Conservation (phyloP, 1,140 invertebrate genomes). For the Brachionus paranguensis region DNA sequence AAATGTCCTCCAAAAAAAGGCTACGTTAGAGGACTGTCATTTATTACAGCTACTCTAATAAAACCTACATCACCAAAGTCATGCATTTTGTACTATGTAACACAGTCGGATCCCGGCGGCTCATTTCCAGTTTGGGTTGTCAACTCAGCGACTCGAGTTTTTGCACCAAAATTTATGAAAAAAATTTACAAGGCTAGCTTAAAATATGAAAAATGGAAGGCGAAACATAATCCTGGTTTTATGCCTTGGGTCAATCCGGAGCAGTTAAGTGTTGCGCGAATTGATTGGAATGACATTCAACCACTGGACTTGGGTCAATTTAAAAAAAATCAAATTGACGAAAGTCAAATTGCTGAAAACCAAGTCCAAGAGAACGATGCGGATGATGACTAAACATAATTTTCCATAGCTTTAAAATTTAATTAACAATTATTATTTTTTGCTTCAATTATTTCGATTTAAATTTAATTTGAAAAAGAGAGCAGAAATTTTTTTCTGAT, state of each 20-base stretch:
- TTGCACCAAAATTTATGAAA: slow-evolving; percentile 66
- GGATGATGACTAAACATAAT: neutral
- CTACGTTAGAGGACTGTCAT: slow-evolving; percentile 68
- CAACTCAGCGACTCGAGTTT: slow-evolving; percentile 76
- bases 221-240: slow-evolving; percentile 65
- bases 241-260: slow-evolving; percentile 82
- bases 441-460: neutral
- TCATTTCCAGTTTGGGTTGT: slow-evolving; percentile 79
- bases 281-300: slow-evolving; percentile 48
- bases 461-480: no score
- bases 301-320: neutral
- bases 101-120: slow-evolving; percentile 78
- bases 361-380: slow-evolving; percentile 1
- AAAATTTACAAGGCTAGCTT: slow-evolving; percentile 69
- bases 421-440: no score
- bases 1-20: slow-evolving; percentile 72
- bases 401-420: no score
- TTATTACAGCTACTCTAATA: slow-evolving; percentile 65
- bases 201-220: slow-evolving; percentile 73
- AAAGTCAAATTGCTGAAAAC: slow-evolving; percentile 34
- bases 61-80: slow-evolving; percentile 57
- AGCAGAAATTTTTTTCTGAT: no score
- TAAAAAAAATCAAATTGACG: slow-evolving; percentile 10
- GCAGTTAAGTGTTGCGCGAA: slow-evolving; percentile 65
- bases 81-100: slow-evolving; percentile 74